Evolutionary conservation across 2,113 vertebrate genomes (phyloP).

Genomic region (Vulpes ferrilata): DNA sequence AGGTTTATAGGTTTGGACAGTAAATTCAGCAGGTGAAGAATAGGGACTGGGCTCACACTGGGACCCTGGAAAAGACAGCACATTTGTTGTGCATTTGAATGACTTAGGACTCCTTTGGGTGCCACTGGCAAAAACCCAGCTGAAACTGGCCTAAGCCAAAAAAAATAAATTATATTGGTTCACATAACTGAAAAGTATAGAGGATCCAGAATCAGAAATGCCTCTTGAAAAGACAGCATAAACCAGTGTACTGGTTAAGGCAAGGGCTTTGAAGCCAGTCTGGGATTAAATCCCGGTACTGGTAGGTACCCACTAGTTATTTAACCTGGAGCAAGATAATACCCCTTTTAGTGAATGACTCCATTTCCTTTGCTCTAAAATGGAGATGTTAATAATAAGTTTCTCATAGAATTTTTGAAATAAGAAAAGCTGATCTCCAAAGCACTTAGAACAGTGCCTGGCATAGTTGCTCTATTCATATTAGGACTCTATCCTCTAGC

Average conservation of each 20-base stretch:
- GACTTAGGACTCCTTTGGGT: not conserved
- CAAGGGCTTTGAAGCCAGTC: not conserved
- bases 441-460: not conserved
- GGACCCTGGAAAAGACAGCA: not conserved
- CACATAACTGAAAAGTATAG: not conserved
- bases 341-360: not conserved
- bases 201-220: not conserved
- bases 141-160: not conserved
- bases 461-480: not conserved
- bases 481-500: not conserved
- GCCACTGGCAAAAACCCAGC: not conserved
- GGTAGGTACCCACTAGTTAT: not conserved
- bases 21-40: not conserved
- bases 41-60: not conserved
- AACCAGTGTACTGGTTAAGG: not conserved
- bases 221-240: not conserved
- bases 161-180: not conserved
- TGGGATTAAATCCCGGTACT: not conserved
- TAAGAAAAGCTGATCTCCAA: not conserved
- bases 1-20: not conserved
- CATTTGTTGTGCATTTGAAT: not conserved
- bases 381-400: not conserved
- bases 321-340: not conserved
- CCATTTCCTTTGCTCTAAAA: slow-evolving; percentile 2
- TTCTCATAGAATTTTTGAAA: not conserved